Conservation (phyloP, 2,113 vertebrate species). For the Amazona guildingii region DNA sequence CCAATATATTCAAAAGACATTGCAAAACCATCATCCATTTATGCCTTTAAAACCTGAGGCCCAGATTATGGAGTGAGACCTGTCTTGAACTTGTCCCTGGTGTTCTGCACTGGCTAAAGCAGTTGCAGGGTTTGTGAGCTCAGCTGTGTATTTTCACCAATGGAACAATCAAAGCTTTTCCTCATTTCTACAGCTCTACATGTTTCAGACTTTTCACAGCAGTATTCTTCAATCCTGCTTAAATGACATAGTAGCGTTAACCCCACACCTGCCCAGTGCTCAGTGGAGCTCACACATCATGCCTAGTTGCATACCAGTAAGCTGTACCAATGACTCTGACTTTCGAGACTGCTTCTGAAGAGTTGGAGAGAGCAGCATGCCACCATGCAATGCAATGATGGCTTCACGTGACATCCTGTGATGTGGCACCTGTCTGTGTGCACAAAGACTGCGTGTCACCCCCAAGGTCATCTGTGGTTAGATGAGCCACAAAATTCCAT, state of each 20-base stretch:
- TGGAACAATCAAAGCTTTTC: not conserved
- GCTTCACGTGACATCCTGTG: accelerated
- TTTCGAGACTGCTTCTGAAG: not conserved
- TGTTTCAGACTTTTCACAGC: not conserved
- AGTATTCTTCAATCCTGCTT: not conserved
- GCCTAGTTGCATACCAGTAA: not conserved
- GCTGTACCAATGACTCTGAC: not conserved
- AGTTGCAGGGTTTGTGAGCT: not conserved
- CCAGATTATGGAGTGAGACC: accelerated
- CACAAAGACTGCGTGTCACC: not conserved
- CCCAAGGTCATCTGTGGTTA: not conserved
- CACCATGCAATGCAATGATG: not conserved
- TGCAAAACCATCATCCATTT: not conserved
- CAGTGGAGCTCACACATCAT: not conserved
- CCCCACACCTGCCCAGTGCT: accelerated
- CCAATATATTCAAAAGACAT: not conserved
- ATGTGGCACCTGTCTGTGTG: not conserved
- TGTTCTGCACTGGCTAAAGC: not conserved
- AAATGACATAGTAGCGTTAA: not conserved
- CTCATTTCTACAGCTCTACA: not conserved
- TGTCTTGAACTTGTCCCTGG: not conserved
- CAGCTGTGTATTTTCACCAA: not conserved
- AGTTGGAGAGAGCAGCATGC: not conserved
- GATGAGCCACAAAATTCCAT: not conserved
- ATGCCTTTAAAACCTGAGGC: not conserved